Conservation (phyloP, 1,140 invertebrate genomes). For the Drosophila biarmipes region DNA sequence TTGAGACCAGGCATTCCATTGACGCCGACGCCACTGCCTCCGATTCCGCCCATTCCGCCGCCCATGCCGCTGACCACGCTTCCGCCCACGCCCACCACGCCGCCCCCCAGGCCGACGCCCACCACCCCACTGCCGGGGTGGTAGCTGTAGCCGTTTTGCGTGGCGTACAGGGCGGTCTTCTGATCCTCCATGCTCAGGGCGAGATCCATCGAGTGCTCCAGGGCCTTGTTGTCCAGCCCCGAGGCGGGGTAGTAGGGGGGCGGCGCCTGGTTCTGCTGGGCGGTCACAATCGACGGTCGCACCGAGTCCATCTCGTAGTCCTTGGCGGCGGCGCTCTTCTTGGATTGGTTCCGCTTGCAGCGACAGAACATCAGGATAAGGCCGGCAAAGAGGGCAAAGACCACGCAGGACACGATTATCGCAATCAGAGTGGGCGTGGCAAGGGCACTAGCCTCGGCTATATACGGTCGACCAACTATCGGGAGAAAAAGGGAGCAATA, state of each 20-base stretch:
- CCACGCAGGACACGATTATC: conserved; percentile 92
- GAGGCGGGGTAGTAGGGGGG: conserved; percentile 93
- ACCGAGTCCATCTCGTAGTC: conserved; percentile 95
- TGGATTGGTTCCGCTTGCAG: conserved; percentile 92
- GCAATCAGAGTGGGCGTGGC: conserved; percentile 92
- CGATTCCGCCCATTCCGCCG: conserved; percentile 71
- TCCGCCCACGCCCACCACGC: conserved; percentile 73
- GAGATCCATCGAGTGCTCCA: conserved; percentile 94
- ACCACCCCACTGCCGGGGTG: conserved; percentile 87
- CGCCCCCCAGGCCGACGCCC: conserved; percentile 71
- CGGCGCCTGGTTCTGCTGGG: conserved; percentile 91
- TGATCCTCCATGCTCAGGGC: conserved; percentile 92
- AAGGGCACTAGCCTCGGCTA: conserved; percentile 90
- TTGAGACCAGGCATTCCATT: conserved; percentile 80
- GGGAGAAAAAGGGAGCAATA: background rate
- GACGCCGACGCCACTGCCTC: conserved; percentile 79
- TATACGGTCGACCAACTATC: conserved; percentile 91
- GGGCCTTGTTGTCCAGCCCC: conserved; percentile 95
- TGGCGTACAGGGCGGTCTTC: conserved; percentile 91
- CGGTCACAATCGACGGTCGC: conserved; percentile 90
- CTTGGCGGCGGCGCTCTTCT: conserved; percentile 91
- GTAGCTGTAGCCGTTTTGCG: conserved; percentile 93
- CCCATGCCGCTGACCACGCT: conserved; percentile 77
- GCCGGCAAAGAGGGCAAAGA: conserved; percentile 91
- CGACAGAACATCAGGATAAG: conserved; percentile 93